Percentiles rank a stretch among this genome's conserved stretches.
Evolutionary conservation across 2,113 vertebrate species (phyloP).

Genomic region (Crotophaga sulcirostris): DNA sequence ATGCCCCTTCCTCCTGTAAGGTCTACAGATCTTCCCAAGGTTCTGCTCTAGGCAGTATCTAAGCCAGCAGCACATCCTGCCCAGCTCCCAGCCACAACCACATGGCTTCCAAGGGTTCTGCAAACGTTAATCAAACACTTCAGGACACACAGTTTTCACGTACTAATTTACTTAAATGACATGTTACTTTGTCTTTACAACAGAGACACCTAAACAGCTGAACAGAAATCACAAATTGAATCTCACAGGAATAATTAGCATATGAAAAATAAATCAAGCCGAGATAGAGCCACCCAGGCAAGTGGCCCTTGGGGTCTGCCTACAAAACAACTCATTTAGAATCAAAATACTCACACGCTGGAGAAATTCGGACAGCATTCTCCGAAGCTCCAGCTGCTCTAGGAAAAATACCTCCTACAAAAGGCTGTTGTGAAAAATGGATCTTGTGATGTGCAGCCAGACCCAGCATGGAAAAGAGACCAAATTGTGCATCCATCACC

Average conservation of each 20-base stretch:
- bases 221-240: slow-evolving; percentile 12
- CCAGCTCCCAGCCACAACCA: background rate
- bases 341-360: background rate
- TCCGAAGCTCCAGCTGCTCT: background rate
- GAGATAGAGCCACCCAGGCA: background rate
- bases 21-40: background rate
- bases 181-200: slow-evolving; percentile 36
- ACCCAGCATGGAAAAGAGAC: background rate
- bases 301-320: slow-evolving; percentile 2
- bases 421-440: background rate
- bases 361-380: background rate
- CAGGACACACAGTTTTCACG: background rate
- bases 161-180: slow-evolving; percentile 50
- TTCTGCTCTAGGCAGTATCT: background rate
- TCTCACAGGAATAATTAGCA: slow-evolving; percentile 53
- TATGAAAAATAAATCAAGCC: background rate
- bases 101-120: background rate
- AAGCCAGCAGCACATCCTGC: background rate
- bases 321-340: slow-evolving; percentile 37
- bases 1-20: background rate
- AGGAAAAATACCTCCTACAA: background rate
- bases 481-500: background rate
- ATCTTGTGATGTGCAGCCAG: background rate
- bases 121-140: slow-evolving; percentile 2
- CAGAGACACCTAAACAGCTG: slow-evolving; percentile 5